Evolutionary conservation across 2,113 vertebrate species (phyloP), one percentile per base, ranked within the genome.

Genomic region (Pristiophorus japonicus): DNA sequence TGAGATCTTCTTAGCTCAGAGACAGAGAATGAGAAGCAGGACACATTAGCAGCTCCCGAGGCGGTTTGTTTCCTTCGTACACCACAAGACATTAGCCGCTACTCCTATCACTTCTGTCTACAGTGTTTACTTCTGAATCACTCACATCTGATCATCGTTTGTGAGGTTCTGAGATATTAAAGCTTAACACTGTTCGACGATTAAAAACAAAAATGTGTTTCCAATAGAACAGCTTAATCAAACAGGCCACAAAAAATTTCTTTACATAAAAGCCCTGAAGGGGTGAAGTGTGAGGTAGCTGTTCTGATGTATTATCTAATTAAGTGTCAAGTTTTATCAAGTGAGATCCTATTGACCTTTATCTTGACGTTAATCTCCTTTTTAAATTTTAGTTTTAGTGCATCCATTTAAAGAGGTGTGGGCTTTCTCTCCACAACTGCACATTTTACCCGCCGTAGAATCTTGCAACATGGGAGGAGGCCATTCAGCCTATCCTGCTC

Each of bases 51-150:
- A 87, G 11, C 22, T 45, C 78, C 84, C 3, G 45, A 87, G 47
- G 42, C 27, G 47, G 11, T 87, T 87, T 87, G 22, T 87, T 87
- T 87, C 47, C 20, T 87, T 87, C 84, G 51, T 45, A 87, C 84
- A 51, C 24, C 42, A 12, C 27, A 42, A 87, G 24, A 27, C 84
- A 51, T 51, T 87, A 51, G 45, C 84, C 24, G 30, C 84, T 27
- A 87, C 84, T 87, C 84, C 84, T 27, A 51, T 87, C 51, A 27
- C 84, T 51, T 87, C 47, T 87, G 84, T 81, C 78, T 6, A 42
- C 38, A 81, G 42, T 81, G 78, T 81, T 81, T 81, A 81, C 78
- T 81, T 81, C 78, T 81, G 78, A 81, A 81, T 81, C 78, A 81
- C 78, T 81, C 78, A 81, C 20, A 81, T 81, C 78, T 81, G 78